Evolutionary conservation across 2,888 invertebrate species (phyloP).

Genomic region (Parasteatoda lunata): DNA sequence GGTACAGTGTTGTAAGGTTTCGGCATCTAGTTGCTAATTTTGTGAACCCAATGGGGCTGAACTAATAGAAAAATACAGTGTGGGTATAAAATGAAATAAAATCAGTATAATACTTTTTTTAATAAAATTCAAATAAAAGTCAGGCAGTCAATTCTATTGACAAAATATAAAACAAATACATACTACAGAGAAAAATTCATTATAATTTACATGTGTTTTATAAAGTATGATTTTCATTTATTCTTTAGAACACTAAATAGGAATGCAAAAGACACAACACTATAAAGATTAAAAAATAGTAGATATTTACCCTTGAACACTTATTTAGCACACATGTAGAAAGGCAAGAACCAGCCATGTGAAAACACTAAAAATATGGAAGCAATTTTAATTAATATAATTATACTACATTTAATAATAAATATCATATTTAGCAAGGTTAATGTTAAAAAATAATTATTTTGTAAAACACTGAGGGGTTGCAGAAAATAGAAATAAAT

Average conservation of each 20-base stretch:
- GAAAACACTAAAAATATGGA: conserved; percentile 62
- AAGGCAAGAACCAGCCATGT: conserved; percentile 64
- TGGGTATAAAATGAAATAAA: neutral
- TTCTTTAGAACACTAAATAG: neutral
- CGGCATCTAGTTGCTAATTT: conserved; percentile 68
- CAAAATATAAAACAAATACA: neutral
- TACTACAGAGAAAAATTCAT: neutral
- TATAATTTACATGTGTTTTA: neutral
- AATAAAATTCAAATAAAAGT: neutral
- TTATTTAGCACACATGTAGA: conserved; percentile 62
- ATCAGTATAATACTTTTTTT: neutral
- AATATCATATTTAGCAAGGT: no score
- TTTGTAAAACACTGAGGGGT: no score
- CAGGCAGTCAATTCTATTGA: neutral
- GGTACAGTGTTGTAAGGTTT: conserved; percentile 54
- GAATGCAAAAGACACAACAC: neutral
- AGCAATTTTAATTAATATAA: neutral
- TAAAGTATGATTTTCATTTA: neutral
- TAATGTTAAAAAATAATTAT: no score
- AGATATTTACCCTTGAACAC: conserved; percentile 57
- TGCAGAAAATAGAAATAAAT: no score
- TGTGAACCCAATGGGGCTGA: conserved; percentile 65
- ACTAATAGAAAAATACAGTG: conserved; percentile 19
- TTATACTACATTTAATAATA: neutral
- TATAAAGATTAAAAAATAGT: no score